Conservation (phyloP, 2,113 vertebrate species). For the Ceuthmochares aereus region DNA sequence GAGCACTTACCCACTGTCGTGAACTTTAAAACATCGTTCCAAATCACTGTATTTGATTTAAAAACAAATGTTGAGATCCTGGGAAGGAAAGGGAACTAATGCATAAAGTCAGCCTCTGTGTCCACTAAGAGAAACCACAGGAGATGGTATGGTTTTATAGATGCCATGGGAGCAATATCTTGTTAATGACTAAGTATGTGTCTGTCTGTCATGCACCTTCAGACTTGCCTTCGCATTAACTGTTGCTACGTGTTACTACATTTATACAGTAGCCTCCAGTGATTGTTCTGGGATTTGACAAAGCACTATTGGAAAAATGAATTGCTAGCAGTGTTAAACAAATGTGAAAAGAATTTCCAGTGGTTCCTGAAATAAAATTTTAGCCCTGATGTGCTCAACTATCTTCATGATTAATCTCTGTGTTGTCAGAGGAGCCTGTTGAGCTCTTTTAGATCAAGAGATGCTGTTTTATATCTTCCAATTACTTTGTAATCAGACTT, state of each 20-base stretch:
- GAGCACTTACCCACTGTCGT: neutral
- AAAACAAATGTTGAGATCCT: neutral
- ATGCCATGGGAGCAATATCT: neutral
- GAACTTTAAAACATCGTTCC: neutral
- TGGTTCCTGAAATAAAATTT: neutral
- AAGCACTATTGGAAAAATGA: neutral
- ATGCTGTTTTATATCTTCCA: neutral
- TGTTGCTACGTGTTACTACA: neutral
- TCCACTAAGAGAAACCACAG: neutral
- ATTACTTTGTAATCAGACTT: neutral
- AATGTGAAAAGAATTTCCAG: neutral
- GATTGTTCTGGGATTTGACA: neutral
- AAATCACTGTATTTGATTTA: neutral
- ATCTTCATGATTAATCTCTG: constrained; percentile 12
- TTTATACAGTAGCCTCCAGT: neutral
- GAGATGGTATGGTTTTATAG: neutral
- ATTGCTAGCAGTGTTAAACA: neutral
- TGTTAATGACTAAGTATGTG: neutral
- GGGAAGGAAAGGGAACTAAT: neutral
- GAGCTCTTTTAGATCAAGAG: neutral
- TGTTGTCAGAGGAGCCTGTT: neutral
- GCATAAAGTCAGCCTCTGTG: neutral
- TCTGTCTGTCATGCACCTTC: neutral
- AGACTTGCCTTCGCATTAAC: neutral
- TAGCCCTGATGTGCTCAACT: neutral